Conservation (phyloP, 2,113 vertebrate species). For the Carassius carassius region DNA sequence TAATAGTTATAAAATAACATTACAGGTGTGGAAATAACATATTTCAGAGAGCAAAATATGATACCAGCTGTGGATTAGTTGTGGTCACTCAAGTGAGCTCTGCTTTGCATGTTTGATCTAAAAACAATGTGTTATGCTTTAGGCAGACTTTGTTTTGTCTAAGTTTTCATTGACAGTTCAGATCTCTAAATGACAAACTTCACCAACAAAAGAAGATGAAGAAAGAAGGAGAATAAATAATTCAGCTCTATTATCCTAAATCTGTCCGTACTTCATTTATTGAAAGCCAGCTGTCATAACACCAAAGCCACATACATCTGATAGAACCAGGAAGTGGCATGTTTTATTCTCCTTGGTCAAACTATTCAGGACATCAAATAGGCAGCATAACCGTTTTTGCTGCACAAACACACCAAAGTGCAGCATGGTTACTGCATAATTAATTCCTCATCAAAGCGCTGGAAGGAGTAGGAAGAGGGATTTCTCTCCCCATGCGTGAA, state of each 20-base stretch:
- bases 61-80: background rate
- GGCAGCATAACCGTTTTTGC: constrained; percentile 26
- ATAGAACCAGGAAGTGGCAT: background rate
- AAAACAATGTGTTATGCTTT: constrained; percentile 8
- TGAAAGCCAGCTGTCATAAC: constrained; percentile 8
- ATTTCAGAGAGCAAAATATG: background rate
- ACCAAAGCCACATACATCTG: background rate
- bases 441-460: constrained; percentile 56
- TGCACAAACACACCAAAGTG: constrained; percentile 32
- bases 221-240: constrained; percentile 23
- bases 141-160: background rate
- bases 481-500: constrained; percentile 26
- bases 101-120: background rate
- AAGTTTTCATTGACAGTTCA: background rate
- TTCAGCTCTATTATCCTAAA: constrained; percentile 32
- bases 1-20: constrained; percentile 35
- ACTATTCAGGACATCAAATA: constrained; percentile 44
- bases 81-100: background rate
- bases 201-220: background rate
- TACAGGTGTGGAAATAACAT: constrained; percentile 8
- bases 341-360: constrained; percentile 20
- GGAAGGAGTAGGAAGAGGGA: constrained; percentile 25
- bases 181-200: background rate
- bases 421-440: constrained; percentile 49
- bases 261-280: background rate